Evolutionary conservation across 2,888 invertebrate species (phyloP).

Genomic region (Rapana venosa): DNA sequence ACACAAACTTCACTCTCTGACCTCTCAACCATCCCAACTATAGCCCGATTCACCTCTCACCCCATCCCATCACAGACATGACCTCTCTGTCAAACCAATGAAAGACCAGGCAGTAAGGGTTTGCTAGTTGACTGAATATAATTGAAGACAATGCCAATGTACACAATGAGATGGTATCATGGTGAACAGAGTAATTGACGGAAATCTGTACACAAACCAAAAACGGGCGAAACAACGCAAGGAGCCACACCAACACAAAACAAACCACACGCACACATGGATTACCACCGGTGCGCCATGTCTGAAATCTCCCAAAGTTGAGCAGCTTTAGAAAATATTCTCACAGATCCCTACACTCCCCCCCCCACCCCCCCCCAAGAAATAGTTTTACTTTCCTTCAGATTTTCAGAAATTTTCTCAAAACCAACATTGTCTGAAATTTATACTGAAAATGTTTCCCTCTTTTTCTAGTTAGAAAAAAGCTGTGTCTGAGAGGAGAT

Average conservation of each 20-base stretch:
- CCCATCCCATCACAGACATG: not conserved
- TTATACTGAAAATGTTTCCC: too few relatives aligned
- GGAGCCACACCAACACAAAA: constrained; percentile 5
- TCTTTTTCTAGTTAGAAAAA: too few relatives aligned
- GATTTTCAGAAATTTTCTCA: too few relatives aligned
- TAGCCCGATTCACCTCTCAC: not conserved
- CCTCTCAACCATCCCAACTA: not conserved
- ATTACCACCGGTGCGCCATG: not conserved
- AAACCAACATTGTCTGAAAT: too few relatives aligned
- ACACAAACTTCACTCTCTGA: not conserved
- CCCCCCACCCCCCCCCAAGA: too few relatives aligned
- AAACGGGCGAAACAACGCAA: not conserved
- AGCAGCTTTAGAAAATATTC: not conserved
- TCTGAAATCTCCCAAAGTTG: constrained; percentile 7
- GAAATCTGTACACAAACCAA: constrained; percentile 6
- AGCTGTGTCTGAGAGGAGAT: too few relatives aligned
- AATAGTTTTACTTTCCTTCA: too few relatives aligned
- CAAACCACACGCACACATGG: constrained; percentile 13
- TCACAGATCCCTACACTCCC: not conserved
- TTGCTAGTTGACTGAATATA: constrained; percentile 21
- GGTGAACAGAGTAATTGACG: not conserved
- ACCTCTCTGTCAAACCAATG: not conserved
- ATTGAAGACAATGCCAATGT: constrained; percentile 19
- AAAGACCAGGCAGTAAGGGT: not conserved
- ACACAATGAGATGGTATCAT: not conserved